These are phyloP conservation scores for Salpingus planirostris DNA, from an alignment of 2,888 invertebrate genomes.

Conservation along the genomic window DNA sequence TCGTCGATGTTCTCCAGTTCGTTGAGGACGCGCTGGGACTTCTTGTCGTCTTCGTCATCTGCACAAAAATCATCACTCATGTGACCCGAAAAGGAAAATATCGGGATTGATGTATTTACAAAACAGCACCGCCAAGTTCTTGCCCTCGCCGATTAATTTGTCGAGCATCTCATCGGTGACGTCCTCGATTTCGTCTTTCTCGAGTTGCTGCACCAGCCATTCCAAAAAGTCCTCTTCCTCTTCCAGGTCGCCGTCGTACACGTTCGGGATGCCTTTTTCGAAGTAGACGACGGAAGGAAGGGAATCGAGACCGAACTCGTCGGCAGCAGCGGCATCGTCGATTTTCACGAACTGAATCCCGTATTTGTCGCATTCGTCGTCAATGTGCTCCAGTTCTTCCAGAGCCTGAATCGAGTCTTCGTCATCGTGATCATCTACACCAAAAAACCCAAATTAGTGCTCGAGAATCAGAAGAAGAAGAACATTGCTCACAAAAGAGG, in stretches of 20 bases:
- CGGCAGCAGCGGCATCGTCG: conserved; percentile 75
- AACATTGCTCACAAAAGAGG: conserved; percentile 69
- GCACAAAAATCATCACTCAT: conserved; percentile 13
- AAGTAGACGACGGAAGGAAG: conserved; percentile 83
- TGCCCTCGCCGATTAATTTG: conserved; percentile 78
- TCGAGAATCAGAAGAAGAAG: not conserved
- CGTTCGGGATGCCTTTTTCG: conserved; percentile 86
- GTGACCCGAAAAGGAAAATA: too few relatives aligned
- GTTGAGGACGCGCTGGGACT: conserved; percentile 74
- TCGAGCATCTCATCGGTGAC: conserved; percentile 92
- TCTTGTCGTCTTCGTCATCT: conserved; percentile 87
- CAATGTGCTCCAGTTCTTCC: conserved; percentile 83
- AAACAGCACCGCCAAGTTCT: conserved; percentile 81
- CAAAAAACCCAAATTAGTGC: conserved; percentile 1
- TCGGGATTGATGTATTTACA: conserved; percentile 51
- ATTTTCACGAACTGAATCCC: conserved; percentile 92
- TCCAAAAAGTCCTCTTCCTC: conserved; percentile 83
- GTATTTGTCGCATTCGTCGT: conserved; percentile 86
- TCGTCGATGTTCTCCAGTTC: conserved; percentile 92
- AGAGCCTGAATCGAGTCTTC: conserved; percentile 81
- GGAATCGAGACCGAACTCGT: conserved; percentile 77
- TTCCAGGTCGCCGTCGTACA: conserved; percentile 84
- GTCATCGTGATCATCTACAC: conserved; percentile 80
- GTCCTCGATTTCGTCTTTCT: conserved; percentile 90
- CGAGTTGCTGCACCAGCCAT: conserved; percentile 80